A percentile compares a stretch with the other conserved stretches of the same genome.
phyloP scores from a whole-genome alignment of 2,797 vertebrate species.

The Galaxias olidus region DNA sequence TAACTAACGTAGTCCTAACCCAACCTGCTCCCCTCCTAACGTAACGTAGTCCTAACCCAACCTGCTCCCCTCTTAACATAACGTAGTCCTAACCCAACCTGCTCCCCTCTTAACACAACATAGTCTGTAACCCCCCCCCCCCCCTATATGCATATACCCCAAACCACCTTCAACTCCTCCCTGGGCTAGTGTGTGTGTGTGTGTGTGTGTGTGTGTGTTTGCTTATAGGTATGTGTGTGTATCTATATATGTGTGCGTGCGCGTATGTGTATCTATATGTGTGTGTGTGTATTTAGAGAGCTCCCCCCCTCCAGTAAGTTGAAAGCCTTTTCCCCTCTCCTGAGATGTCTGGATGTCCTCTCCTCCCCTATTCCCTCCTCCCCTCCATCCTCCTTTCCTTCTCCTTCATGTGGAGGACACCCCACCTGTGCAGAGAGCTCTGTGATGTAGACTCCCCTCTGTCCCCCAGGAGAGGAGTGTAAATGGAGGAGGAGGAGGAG shows the following conservation, averaged over 20 bases:
- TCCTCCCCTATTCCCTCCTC: no score
- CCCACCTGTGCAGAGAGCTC: no score
- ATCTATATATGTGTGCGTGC: neutral
- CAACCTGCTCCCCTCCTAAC: slow-evolving; percentile 12
- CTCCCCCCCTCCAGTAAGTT: no score
- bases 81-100: neutral
- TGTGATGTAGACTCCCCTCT: neutral
- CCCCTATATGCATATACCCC: neutral
- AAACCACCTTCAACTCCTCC: neutral
- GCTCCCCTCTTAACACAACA: neutral
- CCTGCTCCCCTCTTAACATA: neutral
- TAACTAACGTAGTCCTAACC: neutral
- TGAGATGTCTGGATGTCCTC: no score
- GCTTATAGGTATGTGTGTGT: neutral
- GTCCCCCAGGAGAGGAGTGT: slow-evolving; percentile 25
- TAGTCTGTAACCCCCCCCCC: slow-evolving; percentile 23
- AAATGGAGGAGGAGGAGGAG: neutral
- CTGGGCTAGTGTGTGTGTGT: neutral
- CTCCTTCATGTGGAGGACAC: no score
- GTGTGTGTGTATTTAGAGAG: neutral
- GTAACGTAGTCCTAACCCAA: slow-evolving; percentile 43
- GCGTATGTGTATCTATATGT: neutral
- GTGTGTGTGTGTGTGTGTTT: neutral
- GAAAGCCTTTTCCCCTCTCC: no score
- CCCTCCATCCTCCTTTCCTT: no score